phyloP scores from a whole-genome alignment of 2,888 invertebrate genomes.

The Onchidella celtica region DNA sequence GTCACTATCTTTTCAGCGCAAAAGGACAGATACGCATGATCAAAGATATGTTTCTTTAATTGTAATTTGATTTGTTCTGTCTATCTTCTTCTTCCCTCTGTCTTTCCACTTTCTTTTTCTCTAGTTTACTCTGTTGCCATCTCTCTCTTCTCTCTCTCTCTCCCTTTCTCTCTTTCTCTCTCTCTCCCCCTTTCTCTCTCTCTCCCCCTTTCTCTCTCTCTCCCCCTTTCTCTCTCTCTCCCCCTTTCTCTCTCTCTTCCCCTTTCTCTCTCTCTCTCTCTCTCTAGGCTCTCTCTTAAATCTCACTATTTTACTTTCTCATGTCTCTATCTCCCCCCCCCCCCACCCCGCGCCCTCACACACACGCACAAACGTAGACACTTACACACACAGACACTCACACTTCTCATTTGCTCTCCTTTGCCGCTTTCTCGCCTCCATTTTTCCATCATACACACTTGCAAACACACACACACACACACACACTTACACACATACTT shows the following conservation, averaged over 20 bases:
- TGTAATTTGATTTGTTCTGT: not conserved
- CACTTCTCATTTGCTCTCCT: too few relatives aligned
- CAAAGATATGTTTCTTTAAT: too few relatives aligned
- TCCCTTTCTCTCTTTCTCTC: not conserved
- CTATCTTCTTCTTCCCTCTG: not conserved
- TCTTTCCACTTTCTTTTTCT: not conserved
- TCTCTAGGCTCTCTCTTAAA: not conserved
- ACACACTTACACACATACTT: too few relatives aligned
- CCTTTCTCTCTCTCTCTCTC: slow-evolving; percentile 5
- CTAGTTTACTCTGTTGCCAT: not conserved
- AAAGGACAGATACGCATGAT: too few relatives aligned
- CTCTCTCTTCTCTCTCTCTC: not conserved
- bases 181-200: not conserved
- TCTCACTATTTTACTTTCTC: not conserved
- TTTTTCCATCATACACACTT: too few relatives aligned
- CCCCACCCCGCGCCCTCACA: not conserved
- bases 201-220: not conserved
- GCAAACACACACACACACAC: too few relatives aligned
- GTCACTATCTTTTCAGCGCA: too few relatives aligned
- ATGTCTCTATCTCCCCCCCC: not conserved
- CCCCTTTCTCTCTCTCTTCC: slow-evolving; percentile 2
- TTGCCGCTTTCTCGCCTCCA: too few relatives aligned
- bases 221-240: not conserved
- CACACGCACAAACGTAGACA: too few relatives aligned
- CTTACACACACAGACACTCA: too few relatives aligned